Evolutionary conservation across 2,113 vertebrate species (phyloP).

Genomic region (Sapayoa aenigma): DNA sequence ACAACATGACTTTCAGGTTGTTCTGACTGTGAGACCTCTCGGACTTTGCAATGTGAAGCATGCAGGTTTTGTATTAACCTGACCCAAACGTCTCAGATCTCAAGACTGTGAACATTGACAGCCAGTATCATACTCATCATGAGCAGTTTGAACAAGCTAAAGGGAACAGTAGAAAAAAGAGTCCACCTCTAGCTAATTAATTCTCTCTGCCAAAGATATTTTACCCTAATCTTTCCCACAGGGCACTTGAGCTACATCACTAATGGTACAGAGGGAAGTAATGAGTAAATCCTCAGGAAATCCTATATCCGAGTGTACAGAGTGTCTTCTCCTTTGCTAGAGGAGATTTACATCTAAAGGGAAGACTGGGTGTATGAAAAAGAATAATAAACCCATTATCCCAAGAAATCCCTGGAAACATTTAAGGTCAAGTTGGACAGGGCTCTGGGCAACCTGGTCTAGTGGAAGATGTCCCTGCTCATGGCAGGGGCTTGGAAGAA

Average conservation of each 20-base stretch:
- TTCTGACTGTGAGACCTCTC: background rate
- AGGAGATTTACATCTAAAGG: background rate
- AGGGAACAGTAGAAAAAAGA: background rate
- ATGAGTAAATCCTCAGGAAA: background rate
- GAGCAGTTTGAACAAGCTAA: background rate
- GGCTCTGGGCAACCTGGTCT: background rate
- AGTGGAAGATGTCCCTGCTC: background rate
- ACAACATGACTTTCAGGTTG: background rate
- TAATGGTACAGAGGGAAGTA: background rate
- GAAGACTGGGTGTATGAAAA: background rate
- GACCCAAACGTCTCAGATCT: background rate
- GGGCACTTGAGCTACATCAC: background rate
- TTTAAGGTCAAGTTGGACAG: accelerated
- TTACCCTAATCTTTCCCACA: background rate
- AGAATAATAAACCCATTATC: background rate
- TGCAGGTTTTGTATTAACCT: background rate
- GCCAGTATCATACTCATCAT: accelerated
- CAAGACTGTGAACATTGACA: accelerated
- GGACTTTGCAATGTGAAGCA: background rate
- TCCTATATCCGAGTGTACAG: background rate
- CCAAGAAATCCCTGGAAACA: background rate
- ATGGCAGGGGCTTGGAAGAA: background rate
- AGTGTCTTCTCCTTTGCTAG: background rate
- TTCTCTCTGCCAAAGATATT: background rate
- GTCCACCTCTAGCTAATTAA: background rate